phyloP scores from a whole-genome alignment of 1,140 invertebrate species.

The Carcinoscorpius rotundicauda region DNA sequence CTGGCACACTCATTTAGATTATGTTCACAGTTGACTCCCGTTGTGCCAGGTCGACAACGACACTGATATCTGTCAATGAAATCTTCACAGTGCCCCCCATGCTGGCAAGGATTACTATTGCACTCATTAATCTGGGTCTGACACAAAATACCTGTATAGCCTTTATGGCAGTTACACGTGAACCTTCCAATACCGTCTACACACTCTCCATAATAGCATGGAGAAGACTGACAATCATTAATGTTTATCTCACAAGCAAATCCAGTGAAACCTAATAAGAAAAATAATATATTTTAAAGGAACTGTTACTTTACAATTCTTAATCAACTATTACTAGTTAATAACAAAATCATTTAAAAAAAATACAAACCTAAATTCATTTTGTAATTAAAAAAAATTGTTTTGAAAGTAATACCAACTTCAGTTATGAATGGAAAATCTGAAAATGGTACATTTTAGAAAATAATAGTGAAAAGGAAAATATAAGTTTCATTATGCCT shows the following conservation, averaged over 20 bases:
- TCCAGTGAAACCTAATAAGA: slow-evolving; percentile 66
- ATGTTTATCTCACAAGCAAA: slow-evolving; percentile 65
- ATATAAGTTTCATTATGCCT: no score
- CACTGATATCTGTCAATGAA: slow-evolving; percentile 52
- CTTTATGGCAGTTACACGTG: slow-evolving; percentile 75
- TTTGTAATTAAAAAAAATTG: no score
- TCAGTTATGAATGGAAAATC: no score
- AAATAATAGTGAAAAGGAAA: no score
- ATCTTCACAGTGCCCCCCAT: slow-evolving; percentile 54
- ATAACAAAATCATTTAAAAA: no score
- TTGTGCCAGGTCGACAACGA: slow-evolving; percentile 58
- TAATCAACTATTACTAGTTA: no score
- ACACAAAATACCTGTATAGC: slow-evolving; percentile 72
- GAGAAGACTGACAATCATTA: slow-evolving; percentile 68
- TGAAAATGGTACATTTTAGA: no score
- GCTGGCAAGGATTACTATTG: slow-evolving; percentile 40
- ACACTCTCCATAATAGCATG: slow-evolving; percentile 71
- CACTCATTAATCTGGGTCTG: slow-evolving; percentile 89
- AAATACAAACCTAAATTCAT: no score
- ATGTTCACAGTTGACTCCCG: slow-evolving; percentile 59
- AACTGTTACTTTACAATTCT: slow-evolving; percentile 5
- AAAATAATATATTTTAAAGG: slow-evolving; percentile 37
- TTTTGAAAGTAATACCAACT: no score
- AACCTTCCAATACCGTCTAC: slow-evolving; percentile 61
- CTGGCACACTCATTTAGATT: slow-evolving; percentile 75